Evolutionary conservation across 2,797 vertebrate species (phyloP).

Genomic region (Muraenolepis orangiensis): DNA sequence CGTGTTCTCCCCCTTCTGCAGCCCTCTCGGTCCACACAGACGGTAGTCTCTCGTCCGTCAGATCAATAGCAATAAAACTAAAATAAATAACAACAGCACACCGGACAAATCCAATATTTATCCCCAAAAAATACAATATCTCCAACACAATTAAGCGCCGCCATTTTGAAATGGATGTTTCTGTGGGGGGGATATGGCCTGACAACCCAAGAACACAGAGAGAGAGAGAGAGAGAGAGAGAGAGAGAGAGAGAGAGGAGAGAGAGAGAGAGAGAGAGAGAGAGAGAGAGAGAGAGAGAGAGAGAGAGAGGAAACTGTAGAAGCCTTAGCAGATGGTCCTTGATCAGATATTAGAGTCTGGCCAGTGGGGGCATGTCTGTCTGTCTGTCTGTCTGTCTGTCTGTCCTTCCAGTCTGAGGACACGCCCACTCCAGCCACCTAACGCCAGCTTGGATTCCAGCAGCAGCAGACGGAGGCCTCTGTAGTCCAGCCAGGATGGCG

Average conservation of each 20-base stretch:
- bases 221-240: no score
- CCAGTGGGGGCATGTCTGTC: constrained; percentile 58
- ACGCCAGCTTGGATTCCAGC: constrained; percentile 38
- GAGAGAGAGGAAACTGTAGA: constrained; percentile 37
- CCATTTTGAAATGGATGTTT: neutral
- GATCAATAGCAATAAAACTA: constrained; percentile 21
- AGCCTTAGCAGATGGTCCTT: constrained; percentile 77
- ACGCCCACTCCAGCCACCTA: constrained; percentile 41
- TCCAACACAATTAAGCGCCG: constrained; percentile 20
- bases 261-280: no score
- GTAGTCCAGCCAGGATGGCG: constrained; percentile 43
- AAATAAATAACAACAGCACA: no score
- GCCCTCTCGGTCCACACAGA: constrained; percentile 26
- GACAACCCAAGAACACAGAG: no score
- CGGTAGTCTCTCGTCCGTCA: constrained; percentile 23
- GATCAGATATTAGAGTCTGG: constrained; percentile 75
- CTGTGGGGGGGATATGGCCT: neutral
- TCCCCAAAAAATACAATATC: constrained; percentile 1
- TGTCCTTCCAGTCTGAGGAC: constrained; percentile 24
- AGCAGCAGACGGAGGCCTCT: constrained; percentile 50
- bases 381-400: no score
- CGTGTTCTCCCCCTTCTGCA: constrained; percentile 15
- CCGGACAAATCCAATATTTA: constrained; percentile 22
- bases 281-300: no score
- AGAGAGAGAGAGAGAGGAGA: no score